Percentiles rank a stretch among this genome's conserved stretches.
phyloP scores from a whole-genome alignment of 2,113 vertebrate genomes.

The Semnopithecus entellus region DNA sequence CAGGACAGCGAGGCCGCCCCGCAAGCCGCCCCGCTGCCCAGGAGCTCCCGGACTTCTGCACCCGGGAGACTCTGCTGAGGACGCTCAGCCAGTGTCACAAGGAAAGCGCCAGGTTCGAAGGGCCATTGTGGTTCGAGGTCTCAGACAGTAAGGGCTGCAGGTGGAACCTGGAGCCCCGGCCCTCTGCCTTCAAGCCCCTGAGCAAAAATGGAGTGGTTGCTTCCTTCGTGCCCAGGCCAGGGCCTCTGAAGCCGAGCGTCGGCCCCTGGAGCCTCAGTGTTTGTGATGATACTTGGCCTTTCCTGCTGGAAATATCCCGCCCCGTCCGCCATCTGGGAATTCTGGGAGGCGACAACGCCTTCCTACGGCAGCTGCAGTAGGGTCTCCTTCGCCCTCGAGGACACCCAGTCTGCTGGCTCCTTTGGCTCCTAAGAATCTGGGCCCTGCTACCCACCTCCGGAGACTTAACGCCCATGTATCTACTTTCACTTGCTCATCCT shows the following conservation, averaged over 20 bases:
- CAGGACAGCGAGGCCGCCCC: accelerated
- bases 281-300: accelerated
- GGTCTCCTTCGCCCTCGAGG: accelerated
- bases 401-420: too few species aligned
- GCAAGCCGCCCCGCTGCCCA: accelerated
- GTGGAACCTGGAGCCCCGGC: neutral
- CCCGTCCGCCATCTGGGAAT: accelerated
- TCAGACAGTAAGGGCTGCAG: accelerated
- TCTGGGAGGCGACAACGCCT: too few species aligned
- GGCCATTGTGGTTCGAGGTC: neutral
- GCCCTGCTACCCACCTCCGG: accelerated
- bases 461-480: neutral
- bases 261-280: accelerated
- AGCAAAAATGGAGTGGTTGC: neutral
- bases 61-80: neutral
- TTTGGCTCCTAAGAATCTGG: neutral
- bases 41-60: neutral
- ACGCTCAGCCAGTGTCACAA: neutral
- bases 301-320: accelerated
- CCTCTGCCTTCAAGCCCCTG: neutral
- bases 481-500: accelerated
- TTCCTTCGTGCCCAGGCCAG: neutral
- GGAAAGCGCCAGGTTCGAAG: neutral
- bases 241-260: neutral
- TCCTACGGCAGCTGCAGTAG: accelerated